These are phyloP conservation scores for Platysternon megacephalum DNA, from an alignment of 2,113 vertebrate species.

Conservation along the genomic window DNA sequence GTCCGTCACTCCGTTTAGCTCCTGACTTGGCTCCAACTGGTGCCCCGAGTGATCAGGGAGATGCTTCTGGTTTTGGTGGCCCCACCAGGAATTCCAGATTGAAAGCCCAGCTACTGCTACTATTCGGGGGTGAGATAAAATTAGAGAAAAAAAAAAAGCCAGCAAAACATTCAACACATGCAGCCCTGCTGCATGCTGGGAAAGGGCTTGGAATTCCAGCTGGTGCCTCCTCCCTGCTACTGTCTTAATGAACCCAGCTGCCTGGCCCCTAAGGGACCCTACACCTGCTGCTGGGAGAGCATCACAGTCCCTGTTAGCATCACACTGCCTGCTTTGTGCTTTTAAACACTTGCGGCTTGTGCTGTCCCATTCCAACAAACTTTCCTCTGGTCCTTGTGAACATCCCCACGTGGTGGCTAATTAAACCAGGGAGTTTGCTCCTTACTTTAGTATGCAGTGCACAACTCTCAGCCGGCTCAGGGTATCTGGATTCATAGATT, in stretches of 20 bases:
- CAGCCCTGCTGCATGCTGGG: not conserved
- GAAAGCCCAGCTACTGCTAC: not conserved
- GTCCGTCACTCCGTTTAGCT: rapidly evolving
- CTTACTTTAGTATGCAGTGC: not conserved
- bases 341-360: not conserved
- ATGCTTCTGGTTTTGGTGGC: not conserved
- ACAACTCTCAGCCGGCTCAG: not conserved
- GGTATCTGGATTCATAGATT: no score
- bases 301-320: not conserved
- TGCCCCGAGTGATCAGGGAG: rapidly evolving
- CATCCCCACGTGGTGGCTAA: not conserved
- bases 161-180: not conserved
- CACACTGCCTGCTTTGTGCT: not conserved
- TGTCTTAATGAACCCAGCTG: not conserved
- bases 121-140: not conserved
- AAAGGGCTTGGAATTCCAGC: not conserved
- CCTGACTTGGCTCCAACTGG: slow-evolving; percentile 8
- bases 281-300: not conserved
- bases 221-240: not conserved
- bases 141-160: not conserved
- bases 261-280: not conserved
- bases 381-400: not conserved
- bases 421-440: not conserved
- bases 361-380: not conserved
- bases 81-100: not conserved